Conservation (phyloP, 2,888 invertebrate species). For the Troides aeacus region DNA sequence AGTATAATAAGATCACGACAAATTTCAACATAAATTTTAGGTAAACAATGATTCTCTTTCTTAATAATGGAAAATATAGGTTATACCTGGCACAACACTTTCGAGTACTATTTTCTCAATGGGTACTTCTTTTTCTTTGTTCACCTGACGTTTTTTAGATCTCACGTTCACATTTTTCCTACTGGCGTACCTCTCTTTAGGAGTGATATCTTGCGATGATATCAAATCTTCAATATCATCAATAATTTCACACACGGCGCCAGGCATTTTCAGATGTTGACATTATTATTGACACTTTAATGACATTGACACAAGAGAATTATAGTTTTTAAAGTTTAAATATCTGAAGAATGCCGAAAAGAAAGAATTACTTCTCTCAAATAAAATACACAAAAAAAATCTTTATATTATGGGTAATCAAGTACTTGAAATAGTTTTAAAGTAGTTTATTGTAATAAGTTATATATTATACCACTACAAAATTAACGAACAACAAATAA, state of each 20-base stretch:
- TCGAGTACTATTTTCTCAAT: constrained; percentile 74
- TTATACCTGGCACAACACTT: constrained; percentile 81
- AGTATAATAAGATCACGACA: too few species aligned
- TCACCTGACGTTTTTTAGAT: constrained; percentile 73
- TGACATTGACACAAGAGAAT: neutral
- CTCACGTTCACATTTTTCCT: constrained; percentile 85
- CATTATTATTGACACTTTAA: constrained; percentile 17
- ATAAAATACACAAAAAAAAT: too few species aligned
- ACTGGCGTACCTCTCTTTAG: constrained; percentile 87
- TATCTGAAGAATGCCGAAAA: too few species aligned
- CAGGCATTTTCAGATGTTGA: constrained; percentile 68
- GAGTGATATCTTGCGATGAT: constrained; percentile 88
- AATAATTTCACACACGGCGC: constrained; percentile 84
- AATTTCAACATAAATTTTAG: too few species aligned
- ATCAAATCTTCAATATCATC: constrained; percentile 93
- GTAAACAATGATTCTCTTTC: too few species aligned
- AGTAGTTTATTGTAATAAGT: too few species aligned
- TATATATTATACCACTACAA: too few species aligned
- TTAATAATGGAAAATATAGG: constrained; percentile 38
- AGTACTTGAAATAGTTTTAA: too few species aligned
- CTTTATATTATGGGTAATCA: too few species aligned
- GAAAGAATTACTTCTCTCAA: too few species aligned
- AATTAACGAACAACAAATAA: neutral
- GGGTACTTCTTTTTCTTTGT: constrained; percentile 47
- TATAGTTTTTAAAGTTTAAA: neutral